A percentile compares a stretch with the other conserved stretches of the same genome.
phyloP scores from a whole-genome alignment of 2,888 invertebrate genomes.

The Halictus quadricinctus region DNA sequence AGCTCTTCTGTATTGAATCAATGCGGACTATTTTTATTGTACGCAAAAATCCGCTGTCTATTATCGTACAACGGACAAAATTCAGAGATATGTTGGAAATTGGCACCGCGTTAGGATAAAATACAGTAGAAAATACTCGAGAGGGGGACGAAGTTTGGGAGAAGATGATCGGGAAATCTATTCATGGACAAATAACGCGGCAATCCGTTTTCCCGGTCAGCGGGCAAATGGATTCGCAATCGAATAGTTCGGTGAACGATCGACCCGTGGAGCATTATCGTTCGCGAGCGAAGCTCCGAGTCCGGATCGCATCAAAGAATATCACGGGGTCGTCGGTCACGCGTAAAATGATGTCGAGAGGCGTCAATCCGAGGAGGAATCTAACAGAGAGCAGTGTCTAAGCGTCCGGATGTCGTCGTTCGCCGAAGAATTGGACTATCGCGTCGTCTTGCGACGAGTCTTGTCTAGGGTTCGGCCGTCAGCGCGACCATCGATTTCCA shows the following conservation, averaged over 20 bases:
- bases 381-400: background rate
- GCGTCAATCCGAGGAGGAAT: conserved; percentile 1
- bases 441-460: conserved; percentile 5
- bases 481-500: conserved; percentile 62
- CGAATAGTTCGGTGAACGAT: background rate
- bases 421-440: conserved; percentile 43
- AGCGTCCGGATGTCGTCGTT: conserved; percentile 24
- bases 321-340: background rate
- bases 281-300: background rate
- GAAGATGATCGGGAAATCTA: background rate
- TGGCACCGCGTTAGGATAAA: background rate
- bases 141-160: background rate
- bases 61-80: too few relatives aligned
- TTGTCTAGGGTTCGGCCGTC: conserved; percentile 10
- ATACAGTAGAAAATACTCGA: background rate
- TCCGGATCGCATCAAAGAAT: background rate
- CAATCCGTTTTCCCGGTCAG: background rate
- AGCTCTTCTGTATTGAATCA: too few relatives aligned
- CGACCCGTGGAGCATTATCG: background rate
- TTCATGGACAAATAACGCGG: background rate
- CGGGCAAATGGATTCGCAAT: background rate
- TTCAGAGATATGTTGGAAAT: background rate
- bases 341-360: background rate
- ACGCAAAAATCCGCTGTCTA: too few relatives aligned
- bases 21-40: too few relatives aligned